Evolutionary conservation across 1,140 invertebrate species (phyloP), one percentile per base, ranked within the genome.

Genomic region (Plectrocnemia conspersa): DNA sequence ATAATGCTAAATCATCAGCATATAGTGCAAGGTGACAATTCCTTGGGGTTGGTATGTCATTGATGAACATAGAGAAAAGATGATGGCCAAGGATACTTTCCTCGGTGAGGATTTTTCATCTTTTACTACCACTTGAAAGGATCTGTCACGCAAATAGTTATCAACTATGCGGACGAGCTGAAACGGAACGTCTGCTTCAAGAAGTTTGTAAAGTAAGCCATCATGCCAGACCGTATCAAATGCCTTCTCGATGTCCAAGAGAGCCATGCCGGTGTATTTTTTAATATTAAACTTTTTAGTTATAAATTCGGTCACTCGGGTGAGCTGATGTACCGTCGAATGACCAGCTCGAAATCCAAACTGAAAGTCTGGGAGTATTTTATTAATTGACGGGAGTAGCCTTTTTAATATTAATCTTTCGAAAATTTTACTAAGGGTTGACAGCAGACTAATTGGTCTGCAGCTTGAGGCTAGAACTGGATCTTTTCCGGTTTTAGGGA

Each of bases 401-500:
- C 63, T 46, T 23, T 56, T 25, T 23, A 63, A 56, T 16, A 65
- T 36, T 1, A 65, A 49, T 55, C 58, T 67, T 64, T 69, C 66
- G 21, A 65, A 41, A 6, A 68, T 48, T 62, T 71, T 71, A 21
- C n/a, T 61, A 56, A 2, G 68, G 7, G 19, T 54, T 61, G n/a
- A 56, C 9, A 68, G 57, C 0, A 70, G 38, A 24, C 64, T 67
- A n/a, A 71, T 71, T 16, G 67, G 65, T 41, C 68, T 19, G 44
- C 63, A 66, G 35, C 53, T 68, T n/a, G n/a, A n/a, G 3, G 29
- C 13, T 11, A 54, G 52, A 1, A 10, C 23, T 40, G 36, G 38
- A 33, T 62, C 23, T 64, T 75, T 73, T 11, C 62, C 62, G 5
- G 65, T 62, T 63, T 74, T 74, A 0, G 41, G 62, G 18, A 74